phyloP scores from a whole-genome alignment of 1,140 invertebrate species.

The Calephelis virginiensis region DNA sequence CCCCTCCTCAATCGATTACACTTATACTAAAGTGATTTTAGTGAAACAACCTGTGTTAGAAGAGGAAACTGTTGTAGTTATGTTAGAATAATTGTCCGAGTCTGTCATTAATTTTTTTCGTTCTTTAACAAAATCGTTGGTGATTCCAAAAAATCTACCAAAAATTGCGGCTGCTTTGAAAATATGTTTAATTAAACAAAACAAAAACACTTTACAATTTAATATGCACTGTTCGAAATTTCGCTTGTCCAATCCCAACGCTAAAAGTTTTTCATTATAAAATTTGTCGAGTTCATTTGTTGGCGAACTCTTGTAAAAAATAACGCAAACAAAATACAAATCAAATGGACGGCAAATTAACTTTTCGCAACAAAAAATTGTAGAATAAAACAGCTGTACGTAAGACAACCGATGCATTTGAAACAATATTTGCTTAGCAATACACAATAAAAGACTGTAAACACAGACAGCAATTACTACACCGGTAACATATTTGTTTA shows the following conservation, averaged over 20 bases:
- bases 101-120: no score
- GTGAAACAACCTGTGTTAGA: no score
- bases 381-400: slow-evolving; percentile 52
- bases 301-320: slow-evolving; percentile 26
- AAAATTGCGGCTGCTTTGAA: not conserved
- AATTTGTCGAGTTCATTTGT: slow-evolving; percentile 23
- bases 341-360: slow-evolving; percentile 65
- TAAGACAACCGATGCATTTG: slow-evolving; percentile 65
- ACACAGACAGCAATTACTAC: slow-evolving; percentile 74
- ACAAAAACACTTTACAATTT: not conserved
- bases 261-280: slow-evolving; percentile 1
- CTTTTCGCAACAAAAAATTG: slow-evolving; percentile 47
- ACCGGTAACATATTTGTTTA: slow-evolving; percentile 75
- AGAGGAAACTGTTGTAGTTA: no score
- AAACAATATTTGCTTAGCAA: slow-evolving; percentile 73
- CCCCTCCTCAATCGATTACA: no score
- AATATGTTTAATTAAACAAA: slow-evolving; percentile 9
- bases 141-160: no score
- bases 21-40: no score
- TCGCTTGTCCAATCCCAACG: not conserved
- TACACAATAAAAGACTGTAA: slow-evolving; percentile 76
- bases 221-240: slow-evolving; percentile 1
- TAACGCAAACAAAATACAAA: slow-evolving; percentile 37
- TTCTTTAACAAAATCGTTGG: no score
- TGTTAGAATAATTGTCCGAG: no score